Evolutionary conservation across 2,888 invertebrate species (phyloP).

Genomic region (Geophilus truncorum): DNA sequence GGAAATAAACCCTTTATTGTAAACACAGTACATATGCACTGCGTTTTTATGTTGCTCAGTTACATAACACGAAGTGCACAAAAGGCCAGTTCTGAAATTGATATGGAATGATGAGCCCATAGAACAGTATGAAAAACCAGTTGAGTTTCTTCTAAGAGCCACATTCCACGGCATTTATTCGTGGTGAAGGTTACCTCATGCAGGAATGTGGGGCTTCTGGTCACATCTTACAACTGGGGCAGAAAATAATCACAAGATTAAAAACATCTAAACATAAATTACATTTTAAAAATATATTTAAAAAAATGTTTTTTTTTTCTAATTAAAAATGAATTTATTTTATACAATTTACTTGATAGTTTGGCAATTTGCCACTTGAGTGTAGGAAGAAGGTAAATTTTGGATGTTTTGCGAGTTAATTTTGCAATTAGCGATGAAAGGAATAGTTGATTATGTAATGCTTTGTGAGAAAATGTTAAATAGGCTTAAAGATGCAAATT

Average conservation of each 20-base stretch:
- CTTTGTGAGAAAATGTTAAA: too few species aligned
- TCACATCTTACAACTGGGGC: background rate
- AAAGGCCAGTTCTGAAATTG: background rate
- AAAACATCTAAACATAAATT: background rate
- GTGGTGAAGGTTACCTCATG: constrained; percentile 4
- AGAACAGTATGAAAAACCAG: background rate
- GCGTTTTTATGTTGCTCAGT: background rate
- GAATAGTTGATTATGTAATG: too few species aligned
- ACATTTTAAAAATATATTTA: background rate
- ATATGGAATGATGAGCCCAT: background rate
- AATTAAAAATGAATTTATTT: too few species aligned
- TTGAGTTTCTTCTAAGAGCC: background rate
- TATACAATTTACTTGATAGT: too few species aligned
- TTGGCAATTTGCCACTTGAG: too few species aligned
- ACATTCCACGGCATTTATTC: background rate
- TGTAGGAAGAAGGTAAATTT: too few species aligned
- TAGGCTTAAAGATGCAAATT: too few species aligned
- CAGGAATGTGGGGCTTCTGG: background rate
- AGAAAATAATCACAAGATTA: too few species aligned
- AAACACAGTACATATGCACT: too few species aligned
- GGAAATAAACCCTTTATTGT: too few species aligned
- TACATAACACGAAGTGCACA: background rate
- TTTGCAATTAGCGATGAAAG: too few species aligned
- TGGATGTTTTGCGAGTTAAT: too few species aligned
- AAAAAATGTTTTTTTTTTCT: background rate